Conservation (phyloP, 2,888 invertebrate genomes). For the Hypena proboscidalis region DNA sequence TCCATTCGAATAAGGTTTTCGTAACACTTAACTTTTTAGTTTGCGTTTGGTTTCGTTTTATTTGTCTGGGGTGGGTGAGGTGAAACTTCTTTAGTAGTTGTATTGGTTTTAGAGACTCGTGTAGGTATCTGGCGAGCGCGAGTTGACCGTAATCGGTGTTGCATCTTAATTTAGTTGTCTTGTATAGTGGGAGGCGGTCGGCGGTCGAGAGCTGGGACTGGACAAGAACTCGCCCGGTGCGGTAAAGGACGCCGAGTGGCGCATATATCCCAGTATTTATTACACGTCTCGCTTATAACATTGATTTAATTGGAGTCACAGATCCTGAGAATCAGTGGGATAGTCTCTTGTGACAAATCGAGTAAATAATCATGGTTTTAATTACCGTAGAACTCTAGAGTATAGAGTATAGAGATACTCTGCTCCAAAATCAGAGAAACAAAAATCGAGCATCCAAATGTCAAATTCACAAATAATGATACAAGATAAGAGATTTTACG, state of each 20-base stretch:
- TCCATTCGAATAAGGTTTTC: slow-evolving; percentile 56
- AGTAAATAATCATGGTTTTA: no score
- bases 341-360: no score
- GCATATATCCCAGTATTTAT: slow-evolving; percentile 63
- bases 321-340: slow-evolving; percentile 10
- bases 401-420: no score
- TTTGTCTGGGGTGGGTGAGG: slow-evolving; percentile 29
- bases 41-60: slow-evolving; percentile 54
- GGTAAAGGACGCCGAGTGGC: slow-evolving; percentile 58
- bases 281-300: slow-evolving; percentile 53
- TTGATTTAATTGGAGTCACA: slow-evolving; percentile 50
- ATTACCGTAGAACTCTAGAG: no score
- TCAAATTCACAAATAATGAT: no score
- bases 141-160: slow-evolving; percentile 74
- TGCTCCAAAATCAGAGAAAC: no score
- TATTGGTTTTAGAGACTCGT: slow-evolving; percentile 55
- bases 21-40: slow-evolving; percentile 53
- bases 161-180: slow-evolving; percentile 85
- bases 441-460: no score
- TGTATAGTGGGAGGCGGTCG: slow-evolving; percentile 73
- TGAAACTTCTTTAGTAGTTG: slow-evolving; percentile 37
- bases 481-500: no score
- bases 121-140: slow-evolving; percentile 54
- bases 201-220: slow-evolving; percentile 58
- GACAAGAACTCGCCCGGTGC: slow-evolving; percentile 68